Base-by-base conservation (phyloP, 1,140 invertebrate genomes). In the Euschistus heros region DNA sequence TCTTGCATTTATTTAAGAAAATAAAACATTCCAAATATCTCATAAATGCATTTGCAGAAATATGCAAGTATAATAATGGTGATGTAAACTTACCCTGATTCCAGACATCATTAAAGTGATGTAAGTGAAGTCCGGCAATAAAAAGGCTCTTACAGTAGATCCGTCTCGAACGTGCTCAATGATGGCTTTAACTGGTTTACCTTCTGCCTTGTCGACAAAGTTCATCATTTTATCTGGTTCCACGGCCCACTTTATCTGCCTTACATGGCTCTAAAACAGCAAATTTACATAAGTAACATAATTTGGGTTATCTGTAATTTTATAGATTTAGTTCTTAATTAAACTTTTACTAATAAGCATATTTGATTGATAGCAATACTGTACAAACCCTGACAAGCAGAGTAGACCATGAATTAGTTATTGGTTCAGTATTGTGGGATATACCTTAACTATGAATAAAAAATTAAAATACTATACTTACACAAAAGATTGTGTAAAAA, bases 101-200 rank as follows among this genome's bases (percentile, higher is more conserved):
- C 97, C 97, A 52, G 93, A 92, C 61, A 99, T 84, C 86, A 95
- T 94, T 18, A 99, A 73, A 1, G 92, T 97, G 69, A 93, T 86
- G 69, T 92, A 84, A 10, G 50, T 60, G 26, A 64, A 22, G 66
- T 87, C 85, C 5, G 94, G 94, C 33, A 96, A 73, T 1, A 99
- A 76, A 69, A 97, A 91, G 0, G 88, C 87, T 67, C 94, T 82
- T 2, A 97, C 83, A 0, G 95, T 98, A 20, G 94, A 97, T 2
- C 96, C 96, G 79, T 98, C 95, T 66, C 94, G 82, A 1, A 99
- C 94, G 80, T 95, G 89, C 76, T 98, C 94, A 72, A 98, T 89
- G 27, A 97, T 84, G 60, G 92, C 93, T 75, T 86, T 81, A 14
- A 94, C 77, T 0, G 88, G 89, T 72, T 93, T 90, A 42, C 84